Evolutionary conservation across 2,888 invertebrate genomes (phyloP).

Genomic region (Melieria omissa): DNA sequence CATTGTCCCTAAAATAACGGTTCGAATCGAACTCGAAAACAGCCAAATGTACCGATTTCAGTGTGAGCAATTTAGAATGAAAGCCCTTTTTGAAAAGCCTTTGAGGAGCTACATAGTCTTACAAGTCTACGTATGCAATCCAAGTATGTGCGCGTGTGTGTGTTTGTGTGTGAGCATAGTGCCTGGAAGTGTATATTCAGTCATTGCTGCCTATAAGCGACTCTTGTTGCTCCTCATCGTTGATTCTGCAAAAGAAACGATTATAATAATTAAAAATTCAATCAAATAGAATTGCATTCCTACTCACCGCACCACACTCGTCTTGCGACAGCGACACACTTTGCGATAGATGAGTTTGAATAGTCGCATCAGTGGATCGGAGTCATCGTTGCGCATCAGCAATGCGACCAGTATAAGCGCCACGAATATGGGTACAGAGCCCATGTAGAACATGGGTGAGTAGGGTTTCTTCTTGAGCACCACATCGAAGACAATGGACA

Average conservation of each 20-base stretch:
- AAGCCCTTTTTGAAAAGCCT: slow-evolving; percentile 49
- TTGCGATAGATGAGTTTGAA: slow-evolving; percentile 65
- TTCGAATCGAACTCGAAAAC: slow-evolving; percentile 52
- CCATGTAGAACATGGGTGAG: slow-evolving; percentile 79
- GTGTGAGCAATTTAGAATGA: slow-evolving; percentile 51
- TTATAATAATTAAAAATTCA: too few relatives aligned
- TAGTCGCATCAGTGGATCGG: slow-evolving; percentile 77
- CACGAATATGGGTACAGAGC: slow-evolving; percentile 80
- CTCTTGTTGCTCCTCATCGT: slow-evolving; percentile 74
- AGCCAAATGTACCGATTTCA: slow-evolving; percentile 56
- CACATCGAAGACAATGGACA: slow-evolving; percentile 88
- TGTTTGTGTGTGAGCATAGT: slow-evolving; percentile 5
- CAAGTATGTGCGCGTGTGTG: slow-evolving; percentile 2
- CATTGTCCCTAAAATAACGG: slow-evolving; percentile 19
- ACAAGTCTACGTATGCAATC: background rate
- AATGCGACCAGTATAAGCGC: slow-evolving; percentile 70
- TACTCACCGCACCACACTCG: slow-evolving; percentile 62
- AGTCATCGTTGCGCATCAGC: slow-evolving; percentile 82
- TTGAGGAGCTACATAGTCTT: slow-evolving; percentile 1
- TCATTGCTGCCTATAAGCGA: slow-evolving; percentile 70
- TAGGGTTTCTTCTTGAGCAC: slow-evolving; percentile 76
- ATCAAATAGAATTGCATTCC: background rate
- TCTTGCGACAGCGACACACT: slow-evolving; percentile 59
- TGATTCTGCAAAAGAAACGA: slow-evolving; percentile 60
- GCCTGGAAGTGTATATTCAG: slow-evolving; percentile 42